These are phyloP conservation scores for Halcyon leucocephala DNA, from an alignment of 2,797 vertebrate species.

Conservation along the genomic window DNA sequence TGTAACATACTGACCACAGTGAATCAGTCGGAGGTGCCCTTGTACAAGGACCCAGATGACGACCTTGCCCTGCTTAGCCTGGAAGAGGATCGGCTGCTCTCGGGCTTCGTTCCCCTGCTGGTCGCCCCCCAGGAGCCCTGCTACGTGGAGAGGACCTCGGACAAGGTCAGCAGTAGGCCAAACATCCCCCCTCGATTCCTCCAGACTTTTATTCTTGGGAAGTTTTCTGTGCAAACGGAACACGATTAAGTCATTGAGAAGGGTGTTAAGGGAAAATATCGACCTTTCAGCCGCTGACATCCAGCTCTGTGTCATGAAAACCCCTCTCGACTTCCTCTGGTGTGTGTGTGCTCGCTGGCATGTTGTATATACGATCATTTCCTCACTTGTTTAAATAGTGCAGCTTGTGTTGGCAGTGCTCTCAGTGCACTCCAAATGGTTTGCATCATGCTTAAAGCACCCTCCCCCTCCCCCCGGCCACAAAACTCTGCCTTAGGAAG, in stretches of 20 bases:
- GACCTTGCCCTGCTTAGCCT: slow-evolving; percentile 85
- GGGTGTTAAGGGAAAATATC: slow-evolving; percentile 98
- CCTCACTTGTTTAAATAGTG: slow-evolving; percentile 99
- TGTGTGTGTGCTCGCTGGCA: slow-evolving; percentile 90
- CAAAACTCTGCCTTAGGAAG: slow-evolving; percentile 84
- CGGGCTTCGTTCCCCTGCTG: slow-evolving; percentile 86
- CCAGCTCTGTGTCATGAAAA: slow-evolving; percentile 93
- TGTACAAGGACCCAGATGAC: slow-evolving; percentile 95
- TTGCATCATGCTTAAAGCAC: slow-evolving; percentile 98
- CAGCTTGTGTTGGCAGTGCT: slow-evolving; percentile 99
- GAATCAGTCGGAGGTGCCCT: slow-evolving; percentile 92
- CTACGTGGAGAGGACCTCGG: slow-evolving; percentile 93
- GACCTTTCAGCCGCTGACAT: slow-evolving; percentile 97
- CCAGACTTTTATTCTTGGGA: slow-evolving; percentile 91
- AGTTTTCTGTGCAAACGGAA: slow-evolving; percentile 90
- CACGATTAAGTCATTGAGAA: slow-evolving; percentile 94
- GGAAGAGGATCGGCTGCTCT: slow-evolving; percentile 86
- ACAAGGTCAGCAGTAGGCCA: slow-evolving; percentile 88
- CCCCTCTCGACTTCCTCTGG: slow-evolving; percentile 85
- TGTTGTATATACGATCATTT: slow-evolving; percentile 99
- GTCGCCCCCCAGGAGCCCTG: slow-evolving; percentile 94
- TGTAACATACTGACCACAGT: slow-evolving; percentile 93
- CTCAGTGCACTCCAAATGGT: slow-evolving; percentile 96
- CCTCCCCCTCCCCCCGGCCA: slow-evolving; percentile 83
- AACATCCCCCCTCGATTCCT: slow-evolving; percentile 76